Base-by-base conservation (phyloP, 2,113 vertebrate species). In the Erpornis zantholeuca region DNA sequence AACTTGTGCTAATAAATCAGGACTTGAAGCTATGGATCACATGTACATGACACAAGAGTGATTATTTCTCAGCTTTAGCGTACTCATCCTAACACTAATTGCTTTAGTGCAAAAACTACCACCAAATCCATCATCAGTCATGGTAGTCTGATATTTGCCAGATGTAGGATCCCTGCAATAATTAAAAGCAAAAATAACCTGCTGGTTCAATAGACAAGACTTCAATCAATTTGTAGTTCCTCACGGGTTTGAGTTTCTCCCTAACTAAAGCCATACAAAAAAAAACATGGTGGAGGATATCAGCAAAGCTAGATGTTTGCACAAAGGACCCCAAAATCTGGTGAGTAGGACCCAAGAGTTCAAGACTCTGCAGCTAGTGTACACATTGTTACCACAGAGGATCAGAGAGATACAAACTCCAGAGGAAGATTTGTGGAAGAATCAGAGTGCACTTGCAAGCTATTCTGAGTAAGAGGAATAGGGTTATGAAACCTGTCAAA, bases 401-500 rank as follows among this genome's bases (percentile, higher is more conserved):
- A 61, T 86, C 50, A 33, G 16, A 54, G 35, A 77, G 54, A 47
- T 47, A 44, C 17, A 61, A 64, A 65, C 42, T 56, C 54, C 7
- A 0, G 17, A 71, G 76, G 50, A 93, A 93, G 79, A 96, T 94
- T 68, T 92, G 88, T 94, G 60, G 80, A 68, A 81, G 76, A 93
- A 83, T 77, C 76, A 47, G 42, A 86, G 38, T n/a, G 47, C 69
- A 44, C 72, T 95, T 93, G 76, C 38, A 75, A 71, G 59, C 42
- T 53, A 45, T 49, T 80, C 66, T 61, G 60, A 92, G 88, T 81
- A 94, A 93, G 64, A 78, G 77, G 68, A 86, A 95, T 81, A 66
- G 72, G 72, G 71, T 92, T 96, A 92, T 94, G 95, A 95, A 96
- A 95, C 80, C 65, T 8, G 11, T 69, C 75, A 79, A 93, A 96